These are phyloP conservation scores for Sparus aurata DNA, from an alignment of 2,797 vertebrate species.

Conservation along the genomic window DNA sequence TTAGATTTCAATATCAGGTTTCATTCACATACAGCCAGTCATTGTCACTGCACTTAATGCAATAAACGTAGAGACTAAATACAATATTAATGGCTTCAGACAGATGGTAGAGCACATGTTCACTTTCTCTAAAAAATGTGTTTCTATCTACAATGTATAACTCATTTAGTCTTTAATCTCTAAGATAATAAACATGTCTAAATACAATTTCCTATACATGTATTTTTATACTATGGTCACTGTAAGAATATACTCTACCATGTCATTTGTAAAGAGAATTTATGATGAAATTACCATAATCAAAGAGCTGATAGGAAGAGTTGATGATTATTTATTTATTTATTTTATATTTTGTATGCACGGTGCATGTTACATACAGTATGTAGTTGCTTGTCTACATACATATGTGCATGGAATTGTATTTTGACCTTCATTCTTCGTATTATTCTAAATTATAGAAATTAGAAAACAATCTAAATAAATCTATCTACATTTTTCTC, in stretches of 20 bases:
- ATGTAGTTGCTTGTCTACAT: not conserved
- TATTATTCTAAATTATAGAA: no score
- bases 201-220: not conserved
- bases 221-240: not conserved
- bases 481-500: not conserved
- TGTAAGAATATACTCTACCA: not conserved
- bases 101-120: slow-evolving; percentile 60
- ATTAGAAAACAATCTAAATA: no score
- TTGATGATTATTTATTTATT: no score
- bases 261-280: not conserved
- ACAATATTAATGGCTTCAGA: slow-evolving; percentile 10
- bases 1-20: slow-evolving; percentile 70
- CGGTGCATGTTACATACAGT: not conserved
- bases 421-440: not conserved
- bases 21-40: slow-evolving; percentile 40
- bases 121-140: not conserved
- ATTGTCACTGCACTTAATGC: slow-evolving; percentile 41
- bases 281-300: not conserved
- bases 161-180: not conserved
- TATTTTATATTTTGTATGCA: not conserved
- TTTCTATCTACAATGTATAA: not conserved
- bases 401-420: not conserved
- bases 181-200: not conserved
- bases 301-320: not conserved
- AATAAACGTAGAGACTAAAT: slow-evolving; percentile 34